A percentile compares a stretch with the other conserved stretches of the same genome.
These are phyloP conservation scores for Neopelma chrysocephalum DNA, from an alignment of 2,797 vertebrate species.

Conservation along the genomic window DNA sequence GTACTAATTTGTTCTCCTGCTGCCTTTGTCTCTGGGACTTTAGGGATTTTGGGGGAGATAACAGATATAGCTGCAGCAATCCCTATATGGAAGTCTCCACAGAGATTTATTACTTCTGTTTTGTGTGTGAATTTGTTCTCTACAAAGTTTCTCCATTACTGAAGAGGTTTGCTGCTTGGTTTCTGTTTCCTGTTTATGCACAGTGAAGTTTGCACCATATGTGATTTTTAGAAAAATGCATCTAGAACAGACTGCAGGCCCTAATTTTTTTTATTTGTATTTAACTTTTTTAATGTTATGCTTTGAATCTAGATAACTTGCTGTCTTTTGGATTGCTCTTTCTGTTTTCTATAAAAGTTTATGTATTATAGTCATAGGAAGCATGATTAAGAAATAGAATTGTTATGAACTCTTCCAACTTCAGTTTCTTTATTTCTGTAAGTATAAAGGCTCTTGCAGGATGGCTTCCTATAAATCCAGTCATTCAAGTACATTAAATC, in stretches of 20 bases:
- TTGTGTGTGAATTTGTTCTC: background rate
- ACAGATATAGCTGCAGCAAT: background rate
- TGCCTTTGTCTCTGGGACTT: background rate
- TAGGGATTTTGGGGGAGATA: background rate
- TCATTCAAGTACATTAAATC: background rate
- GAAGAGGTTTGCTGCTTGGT: background rate
- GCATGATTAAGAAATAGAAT: background rate
- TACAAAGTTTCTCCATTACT: background rate
- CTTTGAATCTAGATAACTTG: background rate
- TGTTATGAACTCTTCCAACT: background rate
- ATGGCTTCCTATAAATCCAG: background rate
- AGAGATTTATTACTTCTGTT: background rate
- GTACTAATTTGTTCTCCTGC: background rate
- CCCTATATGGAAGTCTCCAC: background rate
- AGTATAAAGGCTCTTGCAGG: background rate
- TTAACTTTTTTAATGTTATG: background rate
- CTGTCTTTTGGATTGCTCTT: background rate
- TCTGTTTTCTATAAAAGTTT: background rate
- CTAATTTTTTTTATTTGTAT: background rate
- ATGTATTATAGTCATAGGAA: background rate
- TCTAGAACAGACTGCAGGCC: background rate
- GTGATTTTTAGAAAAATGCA: background rate
- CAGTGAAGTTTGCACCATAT: background rate
- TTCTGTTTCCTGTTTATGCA: conserved; percentile 22
- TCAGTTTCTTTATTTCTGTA: background rate